Evolutionary conservation across 2,113 vertebrate genomes (phyloP), one percentile per base, ranked within the genome.

Genomic region (Periophthalmus modestus): DNA sequence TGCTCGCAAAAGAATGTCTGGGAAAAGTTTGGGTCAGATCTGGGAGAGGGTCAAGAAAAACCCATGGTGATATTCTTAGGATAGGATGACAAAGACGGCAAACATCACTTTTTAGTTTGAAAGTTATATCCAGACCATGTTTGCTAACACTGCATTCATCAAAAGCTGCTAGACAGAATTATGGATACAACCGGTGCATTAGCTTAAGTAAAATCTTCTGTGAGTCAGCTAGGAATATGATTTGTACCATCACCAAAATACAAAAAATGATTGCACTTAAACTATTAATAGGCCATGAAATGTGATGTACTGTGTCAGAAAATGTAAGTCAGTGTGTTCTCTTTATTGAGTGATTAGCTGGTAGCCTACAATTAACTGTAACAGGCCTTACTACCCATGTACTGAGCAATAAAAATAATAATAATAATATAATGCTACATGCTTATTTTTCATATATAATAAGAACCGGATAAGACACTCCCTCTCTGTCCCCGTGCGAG

Each of bases 1-100:
- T 58, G 82, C 75, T 77, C 7, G 87, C 82, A 13, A 90, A 92
- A 85, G 88, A 92, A 92, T 90, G 91, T 89, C 85, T 90, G 91
- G 87, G 92, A 90, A 89, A 87, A 86, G 70, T 74, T 52, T 85
- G 85, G 85, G 84, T 89, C 73, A 58, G 72, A 75, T 75, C 67
- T 18, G 58, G 70, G 71, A 74, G 23, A 2, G 21, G 65, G 23
- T 21, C 15, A 52, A 54, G 39, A 7, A 65, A 81, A 4, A 23
- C 55, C 69, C 80, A 63, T 13, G 59, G 18, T 46, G 74, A 75
- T 81, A 86, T 89, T 88, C 82, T 82, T 52, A 77, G 79, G 65
- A 2, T 34, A 50, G 77, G 36, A 82, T 71, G 71, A 80, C 80
- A 78, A 43, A 84, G 71, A 77, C 69, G 21, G 16, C 18, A 13